These are phyloP conservation scores for Narcine bancroftii DNA, from an alignment of 2,113 vertebrate genomes.

Conservation along the genomic window DNA sequence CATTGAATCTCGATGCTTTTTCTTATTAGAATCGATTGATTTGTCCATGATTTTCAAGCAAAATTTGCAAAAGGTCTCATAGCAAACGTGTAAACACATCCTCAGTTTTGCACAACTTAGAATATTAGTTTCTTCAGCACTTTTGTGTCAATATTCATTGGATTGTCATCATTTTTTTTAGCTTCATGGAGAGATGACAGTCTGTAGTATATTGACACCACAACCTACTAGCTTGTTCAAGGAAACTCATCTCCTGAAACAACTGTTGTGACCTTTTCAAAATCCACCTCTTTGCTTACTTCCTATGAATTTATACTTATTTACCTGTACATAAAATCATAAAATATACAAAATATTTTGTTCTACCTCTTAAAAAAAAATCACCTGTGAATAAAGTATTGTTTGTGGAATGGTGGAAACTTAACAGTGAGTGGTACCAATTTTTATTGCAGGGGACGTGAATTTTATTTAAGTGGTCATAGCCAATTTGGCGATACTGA, in stretches of 20 bases:
- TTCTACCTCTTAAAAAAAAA: conserved; percentile 64
- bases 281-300: background rate
- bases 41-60: background rate
- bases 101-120: background rate
- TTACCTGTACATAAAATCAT: conserved; percentile 52
- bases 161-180: background rate
- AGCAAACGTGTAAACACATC: background rate
- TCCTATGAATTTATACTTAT: conserved; percentile 46
- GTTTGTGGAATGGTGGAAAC: conserved; percentile 57
- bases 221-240: background rate
- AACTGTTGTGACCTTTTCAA: conserved; percentile 44
- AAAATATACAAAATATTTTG: conserved; percentile 63
- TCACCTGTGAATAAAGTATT: conserved; percentile 66
- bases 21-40: too few relatives aligned
- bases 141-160: too few relatives aligned
- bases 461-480: background rate
- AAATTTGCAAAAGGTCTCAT: background rate
- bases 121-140: too few relatives aligned
- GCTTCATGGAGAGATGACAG: background rate
- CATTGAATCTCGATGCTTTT: background rate
- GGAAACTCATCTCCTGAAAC: background rate
- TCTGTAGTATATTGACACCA: background rate
- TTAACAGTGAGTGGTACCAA: conserved; percentile 51
- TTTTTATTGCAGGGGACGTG: conserved; percentile 27
- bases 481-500: background rate